Evolutionary conservation across 2,113 vertebrate genomes (phyloP).

Genomic region (Gambusia affinis): DNA sequence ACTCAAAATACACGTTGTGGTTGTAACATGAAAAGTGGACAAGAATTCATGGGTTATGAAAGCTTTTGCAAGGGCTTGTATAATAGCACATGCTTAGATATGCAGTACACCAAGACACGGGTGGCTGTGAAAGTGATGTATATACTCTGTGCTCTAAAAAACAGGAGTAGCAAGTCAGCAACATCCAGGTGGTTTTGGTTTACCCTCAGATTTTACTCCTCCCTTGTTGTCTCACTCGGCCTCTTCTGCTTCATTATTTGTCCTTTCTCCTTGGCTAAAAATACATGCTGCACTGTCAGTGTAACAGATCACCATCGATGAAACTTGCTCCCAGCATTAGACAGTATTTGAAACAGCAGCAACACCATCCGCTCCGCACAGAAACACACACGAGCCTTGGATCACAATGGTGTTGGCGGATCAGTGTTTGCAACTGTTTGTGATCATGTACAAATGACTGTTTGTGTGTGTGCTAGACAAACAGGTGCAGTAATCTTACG

Average conservation of each 20-base stretch:
- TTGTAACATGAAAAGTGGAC: background rate
- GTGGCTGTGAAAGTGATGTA: constrained; percentile 30
- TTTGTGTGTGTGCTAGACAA: constrained; percentile 43
- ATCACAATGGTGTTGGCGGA: constrained; percentile 46
- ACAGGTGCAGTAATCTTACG: constrained; percentile 57
- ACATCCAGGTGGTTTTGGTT: constrained; percentile 73
- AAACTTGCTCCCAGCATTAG: constrained; percentile 63
- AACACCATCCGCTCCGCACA: constrained; percentile 23
- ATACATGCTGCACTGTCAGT: constrained; percentile 76
- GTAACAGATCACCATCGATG: constrained; percentile 72
- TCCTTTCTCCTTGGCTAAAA: constrained; percentile 75
- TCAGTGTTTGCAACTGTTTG: constrained; percentile 40
- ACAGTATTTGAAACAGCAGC: constrained; percentile 55
- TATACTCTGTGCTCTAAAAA: constrained; percentile 58
- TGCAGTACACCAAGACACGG: constrained; percentile 4
- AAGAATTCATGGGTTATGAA: background rate
- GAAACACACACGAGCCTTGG: constrained; percentile 20
- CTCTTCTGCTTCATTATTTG: constrained; percentile 70
- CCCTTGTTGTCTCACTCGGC: constrained; percentile 56
- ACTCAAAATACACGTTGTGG: background rate
- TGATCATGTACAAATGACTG: constrained; percentile 33
- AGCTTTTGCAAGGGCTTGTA: background rate
- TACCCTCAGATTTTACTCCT: constrained; percentile 58
- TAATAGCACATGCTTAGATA: background rate
- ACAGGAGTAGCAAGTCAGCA: constrained; percentile 66